Evolutionary conservation across 2,888 invertebrate genomes (phyloP).

Genomic region (Mylabris sibirica): DNA sequence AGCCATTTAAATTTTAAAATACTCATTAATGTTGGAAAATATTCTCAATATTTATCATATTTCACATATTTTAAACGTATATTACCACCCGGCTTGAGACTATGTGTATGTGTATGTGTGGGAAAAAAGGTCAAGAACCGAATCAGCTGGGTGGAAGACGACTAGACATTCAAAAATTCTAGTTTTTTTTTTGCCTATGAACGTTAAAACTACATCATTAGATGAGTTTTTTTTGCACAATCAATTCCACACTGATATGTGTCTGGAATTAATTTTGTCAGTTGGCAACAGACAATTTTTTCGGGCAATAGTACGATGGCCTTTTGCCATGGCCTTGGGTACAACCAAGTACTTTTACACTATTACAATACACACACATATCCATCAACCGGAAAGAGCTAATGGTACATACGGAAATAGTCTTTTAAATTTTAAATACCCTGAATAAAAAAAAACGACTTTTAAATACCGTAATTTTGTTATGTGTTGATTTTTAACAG

Average conservation of each 20-base stretch:
- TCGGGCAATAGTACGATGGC: conserved; percentile 30
- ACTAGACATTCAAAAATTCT: conserved; percentile 2
- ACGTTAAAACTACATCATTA: background rate
- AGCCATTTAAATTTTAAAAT: conserved; percentile 36
- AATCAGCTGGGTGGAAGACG: conserved; percentile 24
- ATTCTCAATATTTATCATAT: background rate
- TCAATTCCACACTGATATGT: conserved; percentile 5
- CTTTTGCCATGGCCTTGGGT: conserved; percentile 35
- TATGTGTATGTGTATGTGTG: background rate
- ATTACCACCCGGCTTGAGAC: background rate
- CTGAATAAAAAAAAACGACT: background rate
- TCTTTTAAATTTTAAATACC: conserved; percentile 18
- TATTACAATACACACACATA: background rate
- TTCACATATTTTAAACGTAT: background rate
- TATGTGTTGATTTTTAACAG: conserved; percentile 64
- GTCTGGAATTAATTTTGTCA: conserved; percentile 25
- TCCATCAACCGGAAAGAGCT: conserved; percentile 21
- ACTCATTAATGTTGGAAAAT: conserved; percentile 14
- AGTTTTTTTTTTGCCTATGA: background rate
- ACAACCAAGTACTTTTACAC: background rate
- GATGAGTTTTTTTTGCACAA: background rate
- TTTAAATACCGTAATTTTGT: conserved; percentile 1
- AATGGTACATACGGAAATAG: conserved; percentile 13
- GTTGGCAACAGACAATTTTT: conserved; percentile 27
- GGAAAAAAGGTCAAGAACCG: conserved; percentile 8